Evolutionary conservation across 1,140 invertebrate genomes (phyloP).

Genomic region (Apis mellifera): DNA sequence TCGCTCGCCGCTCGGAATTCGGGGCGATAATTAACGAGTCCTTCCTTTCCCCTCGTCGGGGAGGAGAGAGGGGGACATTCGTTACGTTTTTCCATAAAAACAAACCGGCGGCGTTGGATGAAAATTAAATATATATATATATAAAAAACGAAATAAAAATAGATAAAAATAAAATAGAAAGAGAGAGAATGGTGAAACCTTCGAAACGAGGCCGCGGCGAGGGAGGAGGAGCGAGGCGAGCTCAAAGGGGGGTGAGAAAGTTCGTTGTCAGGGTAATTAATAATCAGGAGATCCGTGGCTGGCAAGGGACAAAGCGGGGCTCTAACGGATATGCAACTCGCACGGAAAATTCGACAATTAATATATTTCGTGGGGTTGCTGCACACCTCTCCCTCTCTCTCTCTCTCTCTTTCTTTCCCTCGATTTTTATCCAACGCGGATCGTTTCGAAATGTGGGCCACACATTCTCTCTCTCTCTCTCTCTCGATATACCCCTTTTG

Average conservation of each 20-base stretch:
- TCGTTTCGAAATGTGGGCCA: slow-evolving; percentile 63
- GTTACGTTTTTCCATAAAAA: slow-evolving; percentile 52
- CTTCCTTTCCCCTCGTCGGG: no score
- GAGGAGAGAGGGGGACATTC: slow-evolving; percentile 41
- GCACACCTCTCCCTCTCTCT: background rate
- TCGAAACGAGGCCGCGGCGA: slow-evolving; percentile 40
- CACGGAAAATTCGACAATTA: slow-evolving; percentile 76
- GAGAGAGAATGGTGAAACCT: background rate
- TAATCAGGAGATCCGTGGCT: slow-evolving; percentile 66
- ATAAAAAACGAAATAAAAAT: background rate
- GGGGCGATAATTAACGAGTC: slow-evolving; percentile 57
- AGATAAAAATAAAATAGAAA: no score
- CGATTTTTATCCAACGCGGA: slow-evolving; percentile 19
- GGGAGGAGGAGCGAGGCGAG: background rate
- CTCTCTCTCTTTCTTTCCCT: background rate
- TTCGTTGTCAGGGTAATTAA: slow-evolving; percentile 62
- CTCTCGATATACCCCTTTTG: slow-evolving; percentile 72
- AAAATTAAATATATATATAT: slow-evolving; percentile 20
- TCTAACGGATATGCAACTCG: slow-evolving; percentile 68
- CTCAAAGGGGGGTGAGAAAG: background rate
- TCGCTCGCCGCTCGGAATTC: slow-evolving; percentile 47
- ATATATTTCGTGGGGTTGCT: slow-evolving; percentile 69
- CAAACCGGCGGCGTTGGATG: slow-evolving; percentile 6
- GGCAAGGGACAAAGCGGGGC: slow-evolving; percentile 64
- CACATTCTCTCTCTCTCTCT: slow-evolving; percentile 27